Evolutionary conservation across 2,113 vertebrate genomes (phyloP), one percentile per base, ranked within the genome.

Genomic region (Urocynchramus pylzowi): DNA sequence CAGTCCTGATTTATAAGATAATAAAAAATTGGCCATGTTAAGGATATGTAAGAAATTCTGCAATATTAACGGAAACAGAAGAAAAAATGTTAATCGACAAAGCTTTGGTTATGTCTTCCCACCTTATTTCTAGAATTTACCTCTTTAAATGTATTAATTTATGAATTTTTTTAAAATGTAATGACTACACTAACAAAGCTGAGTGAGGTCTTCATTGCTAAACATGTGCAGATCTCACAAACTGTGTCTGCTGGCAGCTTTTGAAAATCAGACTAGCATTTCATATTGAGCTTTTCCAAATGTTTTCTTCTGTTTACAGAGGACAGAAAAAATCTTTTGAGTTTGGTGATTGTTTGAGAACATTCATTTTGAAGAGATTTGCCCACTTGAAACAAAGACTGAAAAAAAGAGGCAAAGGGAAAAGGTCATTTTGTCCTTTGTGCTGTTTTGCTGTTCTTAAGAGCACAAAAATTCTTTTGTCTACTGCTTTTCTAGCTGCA

Each of bases 321-420:
- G 30, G 31, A 52, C 11, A 60, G 60, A 70, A 89, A 73, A 93
- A 77, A 56, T 52, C 60, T 71, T 64, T 24, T 83, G 71, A 47
- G 35, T 69, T 23, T 76, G 54, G 45, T 22, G 42, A 47, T 77
- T 64, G 56, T 42, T 70, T 88, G 59, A 88, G 76, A 86, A 71
- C 68, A 56, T 49, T 91, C 27, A 81, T 92, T 96, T 94, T 90
- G 68, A 90, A 90, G 35, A 70, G 16, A 88, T 93, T 87, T 94
- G 13, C 37, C 56, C 76, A 81, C 92, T 96, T 94, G 76, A 92
- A 97, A 91, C 59, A 84, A 94, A 95, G 79, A 70, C 47, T 93
- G 64, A 47, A 82, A 73, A 95, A 52, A 45, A 15, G 26, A 84
- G 12, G 56, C 44, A 79, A 61, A 59, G 12, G 39, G 39, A 56